phyloP scores from a whole-genome alignment of 2,797 vertebrate species.

The Leptoclinus maculatus region DNA sequence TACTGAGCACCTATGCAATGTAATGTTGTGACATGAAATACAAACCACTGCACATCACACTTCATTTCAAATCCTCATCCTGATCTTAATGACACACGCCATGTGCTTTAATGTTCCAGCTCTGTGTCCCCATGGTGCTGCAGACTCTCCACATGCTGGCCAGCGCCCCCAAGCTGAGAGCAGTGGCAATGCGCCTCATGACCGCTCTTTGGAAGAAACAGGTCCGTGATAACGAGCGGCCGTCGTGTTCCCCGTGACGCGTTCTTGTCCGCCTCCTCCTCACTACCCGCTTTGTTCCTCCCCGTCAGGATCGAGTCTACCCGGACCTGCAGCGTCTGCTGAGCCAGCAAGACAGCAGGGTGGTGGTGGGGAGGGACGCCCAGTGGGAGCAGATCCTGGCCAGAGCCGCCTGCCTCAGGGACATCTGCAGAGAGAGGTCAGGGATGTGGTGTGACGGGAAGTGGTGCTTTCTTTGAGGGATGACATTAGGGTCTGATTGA shows the following conservation, averaged over 20 bases:
- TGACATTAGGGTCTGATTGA: background rate
- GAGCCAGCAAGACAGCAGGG: constrained; percentile 81
- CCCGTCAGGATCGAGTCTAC: constrained; percentile 92
- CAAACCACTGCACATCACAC: background rate
- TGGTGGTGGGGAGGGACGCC: constrained; percentile 85
- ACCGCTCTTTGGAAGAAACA: constrained; percentile 93
- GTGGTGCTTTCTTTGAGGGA: background rate
- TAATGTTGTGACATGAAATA: background rate
- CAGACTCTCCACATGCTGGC: constrained; percentile 88
- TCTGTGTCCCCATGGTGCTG: constrained; percentile 92
- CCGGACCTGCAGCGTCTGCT: constrained; percentile 93
- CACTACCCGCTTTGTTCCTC: background rate
- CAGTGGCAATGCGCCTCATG: constrained; percentile 89
- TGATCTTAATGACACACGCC: background rate
- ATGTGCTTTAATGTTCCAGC: constrained; percentile 79
- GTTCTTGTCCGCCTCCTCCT: background rate
- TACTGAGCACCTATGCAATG: constrained; percentile 50
- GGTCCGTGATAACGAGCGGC: constrained; percentile 71
- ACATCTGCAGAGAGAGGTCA: constrained; percentile 94
- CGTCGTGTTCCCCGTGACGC: background rate
- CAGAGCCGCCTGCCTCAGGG: constrained; percentile 91
- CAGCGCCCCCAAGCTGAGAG: constrained; percentile 85
- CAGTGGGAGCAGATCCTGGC: constrained; percentile 95
- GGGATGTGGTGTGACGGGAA: background rate
- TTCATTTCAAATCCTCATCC: background rate